These are phyloP conservation scores for Rhadinocentrus ornatus DNA, from an alignment of 2,797 vertebrate genomes.

Conservation along the genomic window DNA sequence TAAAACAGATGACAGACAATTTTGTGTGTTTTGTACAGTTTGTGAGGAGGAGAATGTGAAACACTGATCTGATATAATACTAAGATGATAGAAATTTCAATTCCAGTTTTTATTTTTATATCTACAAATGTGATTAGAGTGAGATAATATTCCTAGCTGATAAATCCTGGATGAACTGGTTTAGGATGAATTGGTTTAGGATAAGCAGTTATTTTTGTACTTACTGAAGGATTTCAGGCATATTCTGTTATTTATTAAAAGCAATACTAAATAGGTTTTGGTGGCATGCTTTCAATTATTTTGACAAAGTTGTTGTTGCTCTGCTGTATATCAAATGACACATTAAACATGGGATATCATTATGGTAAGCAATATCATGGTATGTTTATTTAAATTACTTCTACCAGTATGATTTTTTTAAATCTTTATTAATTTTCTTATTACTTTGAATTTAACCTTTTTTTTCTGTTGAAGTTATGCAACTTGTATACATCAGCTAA, in stretches of 20 bases:
- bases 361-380: neutral
- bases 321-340: conserved; percentile 1
- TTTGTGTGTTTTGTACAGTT: conserved; percentile 34
- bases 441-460: conserved; percentile 9
- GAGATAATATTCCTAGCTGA: neutral
- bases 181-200: conserved; percentile 7
- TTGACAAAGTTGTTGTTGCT: neutral
- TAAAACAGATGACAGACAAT: conserved; percentile 52
- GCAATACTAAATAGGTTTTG: neutral
- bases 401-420: neutral
- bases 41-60: conserved; percentile 22
- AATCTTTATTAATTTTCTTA: neutral
- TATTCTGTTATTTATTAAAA: conserved; percentile 23
- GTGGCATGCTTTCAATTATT: neutral
- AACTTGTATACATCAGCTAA: conserved; percentile 28
- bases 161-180: conserved; percentile 7
- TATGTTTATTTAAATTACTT: neutral
- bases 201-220: conserved; percentile 19
- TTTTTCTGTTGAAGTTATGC: conserved; percentile 23
- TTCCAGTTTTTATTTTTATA: neutral
- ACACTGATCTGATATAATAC: conserved; percentile 9
- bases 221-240: conserved; percentile 12
- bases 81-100: conserved; percentile 7
- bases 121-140: neutral
- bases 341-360: conserved; percentile 1